Base-by-base conservation (phyloP, 2,888 invertebrate species). In the Pyrgus malvae region DNA sequence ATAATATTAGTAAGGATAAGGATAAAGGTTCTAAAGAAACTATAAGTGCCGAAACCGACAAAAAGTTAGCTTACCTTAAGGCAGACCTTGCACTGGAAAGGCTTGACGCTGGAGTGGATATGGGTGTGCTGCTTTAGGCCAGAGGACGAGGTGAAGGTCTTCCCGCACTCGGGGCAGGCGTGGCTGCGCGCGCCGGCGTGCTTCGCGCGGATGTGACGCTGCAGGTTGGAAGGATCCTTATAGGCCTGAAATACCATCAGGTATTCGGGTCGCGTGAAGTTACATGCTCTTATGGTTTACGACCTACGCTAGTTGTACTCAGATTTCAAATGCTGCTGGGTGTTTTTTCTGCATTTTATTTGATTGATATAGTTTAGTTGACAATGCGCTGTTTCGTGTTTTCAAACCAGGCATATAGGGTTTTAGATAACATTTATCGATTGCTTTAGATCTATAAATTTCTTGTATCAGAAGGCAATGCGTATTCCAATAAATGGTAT, bases 111-210 rank as follows among this genome's bases (percentile, higher is more conserved):
- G 74, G 97, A 97, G 92, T 99, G 99, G 71, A 99, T 99, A 90
- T 99, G 99, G 25, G 98, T 98, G 90, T 99, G 99, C 83, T 99
- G 99, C 85, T 99, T 99, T 51, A 99, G 93, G 31, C 99, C 99
- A 63, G 98, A 98, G 57, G 98, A 97, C 31, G 99, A 98, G 42
- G 96, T 97, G 89, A 99, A 99, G 58, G 98, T 98, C 92, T 99
- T 99, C 63, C 99, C 99, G 91, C 99, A 99, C 91, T 99, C 98
- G 58, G 96, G 94, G 79, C 99, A 99, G 67, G 98, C 98, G 93
- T 99, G 99, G 78, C 96, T 95, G 75, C 99, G 93, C 41, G 98
- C 98, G 50, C 98, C 98, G 63, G 96, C 96, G 95, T 99, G 98
- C 84, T 97, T 96, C 65, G 96, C 95, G 77, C 98, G 94, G 86